Conservation (phyloP, 2,797 vertebrate genomes). For the Ptychadena robeensis region DNA sequence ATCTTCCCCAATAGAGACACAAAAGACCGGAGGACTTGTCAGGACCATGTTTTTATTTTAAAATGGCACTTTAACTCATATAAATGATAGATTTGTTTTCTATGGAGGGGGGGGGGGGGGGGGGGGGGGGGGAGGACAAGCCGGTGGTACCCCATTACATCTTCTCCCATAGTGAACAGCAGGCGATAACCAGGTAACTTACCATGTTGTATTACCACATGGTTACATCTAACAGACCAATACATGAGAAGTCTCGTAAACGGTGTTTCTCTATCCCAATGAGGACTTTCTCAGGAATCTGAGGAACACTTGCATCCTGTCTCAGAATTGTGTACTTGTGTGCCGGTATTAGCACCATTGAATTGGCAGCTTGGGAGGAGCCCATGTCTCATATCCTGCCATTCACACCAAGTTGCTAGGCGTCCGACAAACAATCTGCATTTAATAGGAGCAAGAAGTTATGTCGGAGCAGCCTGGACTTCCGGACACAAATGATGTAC, state of each 20-base stretch:
- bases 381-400: constrained; percentile 73
- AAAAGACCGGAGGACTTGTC: too few relatives aligned
- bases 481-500: neutral
- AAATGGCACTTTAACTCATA: too few relatives aligned
- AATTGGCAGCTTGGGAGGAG: constrained; percentile 68
- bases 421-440: constrained; percentile 2
- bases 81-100: too few relatives aligned
- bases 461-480: neutral
- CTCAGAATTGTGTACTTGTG: constrained; percentile 51
- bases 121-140: too few relatives aligned
- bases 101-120: too few relatives aligned
- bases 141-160: too few relatives aligned
- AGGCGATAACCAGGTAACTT: too few relatives aligned
- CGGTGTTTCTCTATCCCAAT: neutral
- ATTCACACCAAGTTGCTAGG: constrained; percentile 70
- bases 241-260: neutral
- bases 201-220: too few relatives aligned
- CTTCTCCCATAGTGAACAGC: too few relatives aligned
- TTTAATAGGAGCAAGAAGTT: neutral
- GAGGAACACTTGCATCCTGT: constrained; percentile 42
- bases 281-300: neutral
- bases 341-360: neutral
- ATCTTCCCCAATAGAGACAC: too few relatives aligned
- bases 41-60: too few relatives aligned
- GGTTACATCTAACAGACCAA: neutral